A percentile compares a stretch with the other conserved stretches of the same genome.
Evolutionary conservation across 2,797 vertebrate genomes (phyloP).

Genomic region (Mus caroli): DNA sequence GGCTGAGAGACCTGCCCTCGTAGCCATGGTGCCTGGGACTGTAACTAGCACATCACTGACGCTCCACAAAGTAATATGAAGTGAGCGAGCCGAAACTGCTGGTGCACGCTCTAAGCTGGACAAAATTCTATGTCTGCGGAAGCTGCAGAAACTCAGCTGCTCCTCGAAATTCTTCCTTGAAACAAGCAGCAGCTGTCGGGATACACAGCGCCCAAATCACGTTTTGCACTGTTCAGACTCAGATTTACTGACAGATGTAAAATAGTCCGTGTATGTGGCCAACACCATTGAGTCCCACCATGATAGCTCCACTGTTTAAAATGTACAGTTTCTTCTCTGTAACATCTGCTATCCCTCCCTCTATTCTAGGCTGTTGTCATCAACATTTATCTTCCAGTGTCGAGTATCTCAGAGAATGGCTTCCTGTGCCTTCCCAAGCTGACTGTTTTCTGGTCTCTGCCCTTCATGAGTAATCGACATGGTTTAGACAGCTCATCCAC

Average conservation of each 20-base stretch:
- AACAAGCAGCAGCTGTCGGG: neutral
- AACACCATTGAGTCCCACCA: neutral
- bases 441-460: neutral
- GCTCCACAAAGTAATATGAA: neutral
- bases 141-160: neutral
- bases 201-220: neutral
- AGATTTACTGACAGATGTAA: slow-evolving; percentile 8
- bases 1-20: neutral
- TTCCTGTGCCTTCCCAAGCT: neutral
- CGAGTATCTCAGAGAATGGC: slow-evolving; percentile 42
- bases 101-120: neutral
- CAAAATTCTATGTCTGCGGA: neutral
- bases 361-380: neutral
- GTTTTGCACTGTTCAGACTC: neutral
- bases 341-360: slow-evolving; percentile 32
- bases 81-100: neutral
- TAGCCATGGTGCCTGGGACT: neutral
- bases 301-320: neutral
- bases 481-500: neutral
- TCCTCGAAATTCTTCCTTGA: neutral
- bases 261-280: neutral
- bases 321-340: neutral
- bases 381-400: slow-evolving; percentile 28
- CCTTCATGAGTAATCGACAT: neutral
- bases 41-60: neutral